These are phyloP conservation scores for Tamias sibiricus DNA, from an alignment of 2,113 vertebrate genomes.

Conservation along the genomic window DNA sequence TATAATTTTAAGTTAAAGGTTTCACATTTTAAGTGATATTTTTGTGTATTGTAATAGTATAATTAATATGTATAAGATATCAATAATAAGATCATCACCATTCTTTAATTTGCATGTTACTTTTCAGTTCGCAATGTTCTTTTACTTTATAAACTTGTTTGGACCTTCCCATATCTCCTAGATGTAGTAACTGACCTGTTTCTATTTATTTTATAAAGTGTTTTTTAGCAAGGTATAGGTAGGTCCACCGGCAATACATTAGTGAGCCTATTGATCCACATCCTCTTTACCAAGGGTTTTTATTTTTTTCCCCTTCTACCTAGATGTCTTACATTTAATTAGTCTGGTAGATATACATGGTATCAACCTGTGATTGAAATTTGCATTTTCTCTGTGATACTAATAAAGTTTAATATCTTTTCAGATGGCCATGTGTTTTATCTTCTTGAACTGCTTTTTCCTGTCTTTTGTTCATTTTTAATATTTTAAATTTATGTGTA, in stretches of 20 bases:
- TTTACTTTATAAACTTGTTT: not conserved
- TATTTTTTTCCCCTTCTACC: too few species aligned
- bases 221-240: not conserved
- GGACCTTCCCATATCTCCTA: not conserved
- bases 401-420: not conserved
- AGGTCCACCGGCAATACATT: not conserved
- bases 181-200: not conserved
- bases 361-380: not conserved
- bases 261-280: too few species aligned
- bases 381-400: not conserved
- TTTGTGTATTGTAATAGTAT: not conserved
- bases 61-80: not conserved
- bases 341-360: not conserved
- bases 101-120: not conserved
- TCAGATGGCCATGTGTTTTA: not conserved
- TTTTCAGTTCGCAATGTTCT: not conserved
- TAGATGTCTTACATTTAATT: not conserved
- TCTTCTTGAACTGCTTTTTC: not conserved
- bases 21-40: not conserved
- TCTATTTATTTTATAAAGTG: not conserved
- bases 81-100: not conserved
- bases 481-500: not conserved
- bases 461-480: not conserved
- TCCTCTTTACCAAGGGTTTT: not conserved
- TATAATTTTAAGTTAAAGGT: slow-evolving; percentile 3